phyloP scores from a whole-genome alignment of 2,888 invertebrate genomes.

The Eumerus sabulonum region DNA sequence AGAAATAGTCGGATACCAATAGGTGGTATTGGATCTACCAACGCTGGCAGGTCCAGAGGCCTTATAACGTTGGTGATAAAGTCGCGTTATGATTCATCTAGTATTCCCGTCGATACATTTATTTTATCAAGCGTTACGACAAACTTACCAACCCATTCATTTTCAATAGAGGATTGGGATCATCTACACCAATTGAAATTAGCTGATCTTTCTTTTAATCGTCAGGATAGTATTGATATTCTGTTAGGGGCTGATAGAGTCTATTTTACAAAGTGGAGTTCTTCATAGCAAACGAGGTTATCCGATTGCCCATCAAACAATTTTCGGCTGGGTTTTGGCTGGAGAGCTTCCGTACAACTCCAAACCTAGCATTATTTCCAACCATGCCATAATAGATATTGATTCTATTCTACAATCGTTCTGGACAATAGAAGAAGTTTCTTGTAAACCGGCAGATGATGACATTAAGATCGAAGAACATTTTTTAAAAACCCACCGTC shows the following conservation, averaged over 20 bases:
- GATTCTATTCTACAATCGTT: too few species aligned
- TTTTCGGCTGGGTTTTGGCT: constrained; percentile 22
- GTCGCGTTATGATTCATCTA: constrained; percentile 1
- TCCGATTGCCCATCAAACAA: not conserved
- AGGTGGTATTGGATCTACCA: constrained; percentile 5
- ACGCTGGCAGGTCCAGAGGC: constrained; percentile 18
- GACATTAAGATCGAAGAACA: not conserved
- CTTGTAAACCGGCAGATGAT: not conserved
- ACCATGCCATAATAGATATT: not conserved
- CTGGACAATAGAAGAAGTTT: not conserved
- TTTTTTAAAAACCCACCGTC: constrained; percentile 2
- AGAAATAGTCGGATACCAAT: constrained; percentile 15
- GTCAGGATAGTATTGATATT: not conserved
- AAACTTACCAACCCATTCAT: constrained; percentile 2
- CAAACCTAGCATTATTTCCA: not conserved
- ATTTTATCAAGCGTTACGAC: constrained; percentile 6
- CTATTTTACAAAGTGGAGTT: not conserved
- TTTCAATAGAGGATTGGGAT: constrained; percentile 8
- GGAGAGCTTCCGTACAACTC: too few species aligned
- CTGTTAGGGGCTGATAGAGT: constrained; percentile 10
- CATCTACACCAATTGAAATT: not conserved
- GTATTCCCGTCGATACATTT: constrained; percentile 7
- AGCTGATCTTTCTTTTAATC: constrained; percentile 26
- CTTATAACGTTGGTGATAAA: constrained; percentile 2
- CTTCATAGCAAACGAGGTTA: not conserved